A percentile compares a stretch with the other conserved stretches of the same genome.
Evolutionary conservation across 2,888 invertebrate genomes (phyloP).

Genomic region (Epistrophe eligans): DNA sequence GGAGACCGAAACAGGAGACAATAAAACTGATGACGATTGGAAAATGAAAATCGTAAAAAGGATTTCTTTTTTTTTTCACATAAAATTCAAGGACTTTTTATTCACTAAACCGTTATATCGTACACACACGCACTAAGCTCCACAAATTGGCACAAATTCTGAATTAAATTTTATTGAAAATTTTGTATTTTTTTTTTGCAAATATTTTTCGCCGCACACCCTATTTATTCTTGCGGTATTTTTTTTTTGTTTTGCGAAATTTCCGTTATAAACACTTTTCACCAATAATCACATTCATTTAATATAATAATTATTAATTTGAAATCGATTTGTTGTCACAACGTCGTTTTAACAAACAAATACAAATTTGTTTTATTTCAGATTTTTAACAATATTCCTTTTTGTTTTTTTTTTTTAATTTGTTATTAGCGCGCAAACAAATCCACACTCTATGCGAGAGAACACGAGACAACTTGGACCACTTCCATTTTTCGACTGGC

Average conservation of each 20-base stretch:
- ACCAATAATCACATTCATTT: background rate
- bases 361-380: background rate
- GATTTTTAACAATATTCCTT: constrained; percentile 2
- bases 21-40: constrained; percentile 46
- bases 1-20: background rate
- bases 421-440: constrained; percentile 60
- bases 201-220: constrained; percentile 33
- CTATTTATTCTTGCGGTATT: constrained; percentile 25
- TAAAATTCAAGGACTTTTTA: constrained; percentile 45
- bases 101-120: constrained; percentile 20
- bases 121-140: constrained; percentile 34
- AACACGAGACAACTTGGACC: constrained; percentile 65
- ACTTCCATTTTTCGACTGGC: constrained; percentile 74
- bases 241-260: constrained; percentile 27
- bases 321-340: constrained; percentile 22
- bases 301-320: background rate
- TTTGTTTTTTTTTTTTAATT: constrained; percentile 16
- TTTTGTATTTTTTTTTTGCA: background rate
- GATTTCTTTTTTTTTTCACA: constrained; percentile 8
- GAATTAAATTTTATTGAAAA: constrained; percentile 22
- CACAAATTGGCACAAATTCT: constrained; percentile 43
- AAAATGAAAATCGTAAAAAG: constrained; percentile 32
- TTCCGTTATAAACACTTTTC: constrained; percentile 31
- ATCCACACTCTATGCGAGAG: constrained; percentile 6
- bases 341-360: background rate